These are phyloP conservation scores for Erannis defoliaria DNA, from an alignment of 2,888 invertebrate genomes.

Conservation along the genomic window DNA sequence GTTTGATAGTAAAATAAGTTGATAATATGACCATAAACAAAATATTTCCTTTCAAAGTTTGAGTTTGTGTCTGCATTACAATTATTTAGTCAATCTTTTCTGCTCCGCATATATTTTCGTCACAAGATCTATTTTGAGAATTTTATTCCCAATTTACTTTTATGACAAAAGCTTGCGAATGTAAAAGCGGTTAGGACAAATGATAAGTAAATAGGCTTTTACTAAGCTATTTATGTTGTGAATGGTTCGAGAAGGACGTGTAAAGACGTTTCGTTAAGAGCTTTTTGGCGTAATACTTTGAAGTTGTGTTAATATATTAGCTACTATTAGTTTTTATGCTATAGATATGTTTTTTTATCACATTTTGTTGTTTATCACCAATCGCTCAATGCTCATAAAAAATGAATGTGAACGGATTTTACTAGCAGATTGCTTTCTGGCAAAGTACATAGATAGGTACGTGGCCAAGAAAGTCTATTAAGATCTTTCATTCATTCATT, in stretches of 20 bases:
- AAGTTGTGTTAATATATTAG: constrained; percentile 11
- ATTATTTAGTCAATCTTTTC: neutral
- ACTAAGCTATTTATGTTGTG: constrained; percentile 10
- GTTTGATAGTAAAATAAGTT: no score
- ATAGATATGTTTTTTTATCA: neutral
- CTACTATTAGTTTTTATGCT: no score
- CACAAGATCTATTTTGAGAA: neutral
- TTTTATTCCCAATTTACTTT: constrained; percentile 7
- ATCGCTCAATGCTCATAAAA: no score
- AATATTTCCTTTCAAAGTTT: no score
- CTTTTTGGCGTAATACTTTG: constrained; percentile 2
- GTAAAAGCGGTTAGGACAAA: constrained; percentile 17
- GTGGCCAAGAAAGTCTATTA: neutral
- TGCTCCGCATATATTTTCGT: neutral
- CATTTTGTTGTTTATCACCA: neutral
- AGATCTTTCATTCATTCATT: neutral
- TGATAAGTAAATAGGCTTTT: constrained; percentile 16
- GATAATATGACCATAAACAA: no score
- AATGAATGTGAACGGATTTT: no score
- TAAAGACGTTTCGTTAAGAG: constrained; percentile 6
- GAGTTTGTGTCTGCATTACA: no score
- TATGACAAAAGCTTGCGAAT: constrained; percentile 8
- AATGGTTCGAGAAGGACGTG: constrained; percentile 9
- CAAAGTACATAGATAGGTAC: no score
- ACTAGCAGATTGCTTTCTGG: no score